Evolutionary conservation across 2,113 vertebrate species (phyloP), one percentile per base, ranked within the genome.

Genomic region (Epinephelus cyanopodus): DNA sequence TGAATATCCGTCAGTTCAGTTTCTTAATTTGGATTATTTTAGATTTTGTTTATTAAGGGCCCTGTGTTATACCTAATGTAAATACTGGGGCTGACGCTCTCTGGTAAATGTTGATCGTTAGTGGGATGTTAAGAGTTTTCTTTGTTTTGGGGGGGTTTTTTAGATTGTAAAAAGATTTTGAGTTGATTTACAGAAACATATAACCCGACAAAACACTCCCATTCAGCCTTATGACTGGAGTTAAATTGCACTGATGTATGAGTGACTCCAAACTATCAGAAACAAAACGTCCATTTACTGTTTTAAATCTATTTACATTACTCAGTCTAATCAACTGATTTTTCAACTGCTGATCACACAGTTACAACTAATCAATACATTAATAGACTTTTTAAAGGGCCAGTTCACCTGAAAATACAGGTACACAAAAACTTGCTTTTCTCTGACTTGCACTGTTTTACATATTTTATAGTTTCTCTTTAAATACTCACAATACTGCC

Each of bases 181-280:
- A 65, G n/a, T 54, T 60, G 57, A 76, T 65, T 63, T 61, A 23
- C 19, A 74, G 21, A 79, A 37, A 25, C 56, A 80, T 79, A 29
- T 77, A 82, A 60, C 23, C 21, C 42, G n/a, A 52, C 27, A 21
- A 74, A 71, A 50, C 15, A 27, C 61, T 67, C 73, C 37, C 48
- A 5, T 56, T 77, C 13, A 61, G 58, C 82, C 74, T 64, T 66
- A 48, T 42, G n/a, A 23, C 25, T 1, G 14, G 37, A 25, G 61
- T 79, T 57, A 11, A 70, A 69, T 48, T 83, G 77, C 89, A 89
- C 85, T 84, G 72, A 82, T 23, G 37, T 57, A 62, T 33, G 37
- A 63, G 74, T 81, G 63, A 73, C 60, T 81, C 25, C 78, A 79
- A 84, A 88, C 78, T 29, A 77, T 60, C 57, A 63, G 47, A 73